Base-by-base conservation (phyloP, 2,888 invertebrate genomes). In the Andrena dorsata region DNA sequence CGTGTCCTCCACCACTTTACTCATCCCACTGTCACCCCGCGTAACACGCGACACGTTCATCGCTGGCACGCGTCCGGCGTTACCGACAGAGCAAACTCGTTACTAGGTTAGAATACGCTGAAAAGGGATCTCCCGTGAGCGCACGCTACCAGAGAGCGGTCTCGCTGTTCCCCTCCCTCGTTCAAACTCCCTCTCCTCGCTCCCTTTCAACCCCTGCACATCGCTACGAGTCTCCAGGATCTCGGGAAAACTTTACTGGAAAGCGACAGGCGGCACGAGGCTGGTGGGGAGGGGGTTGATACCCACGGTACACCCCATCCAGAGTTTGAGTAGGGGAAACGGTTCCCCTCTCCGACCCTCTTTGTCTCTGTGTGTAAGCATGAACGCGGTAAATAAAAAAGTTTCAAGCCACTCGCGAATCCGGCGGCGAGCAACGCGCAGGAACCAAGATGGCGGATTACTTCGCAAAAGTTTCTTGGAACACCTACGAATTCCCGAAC, bases 371-470 rank as follows among this genome's bases (percentile, higher is more conserved):
- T 84, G 85, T 78, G 86, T 85, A 81, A 82, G 83, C 80, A 84
- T 68, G 83, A 82, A 86, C 83, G 86, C 88, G 87, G 87, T 89
- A 88, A 90, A 90, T 90, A 90, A 90, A 90, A 90, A 90, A 90
- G 85, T 90, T 89, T 90, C 85, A 85, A 89, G 89, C 88, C 89
- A 84, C 86, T 88, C 81, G 88, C 87, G 89, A 85, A 85, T 86
- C 84, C 88, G 87, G 85, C 87, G 88, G 75, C 76, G 69, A 61
- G 88, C 84, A 88, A 84, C 83, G 92, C 92, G 92, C 92, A 90
- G 86, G 90, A 88, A 90, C 90, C 90, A 92, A 90, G 85, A 92
- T 92, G 92, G 92, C 90, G 90, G 88, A 89, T 85, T 86, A 89
- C 86, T 89, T 89, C 87, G 88, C 78, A 86, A 88, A 88, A 89